A percentile compares a stretch with the other conserved stretches of the same genome.
Conservation (phyloP, 2,888 invertebrate species). For the Leptinotarsa tumamoca region DNA sequence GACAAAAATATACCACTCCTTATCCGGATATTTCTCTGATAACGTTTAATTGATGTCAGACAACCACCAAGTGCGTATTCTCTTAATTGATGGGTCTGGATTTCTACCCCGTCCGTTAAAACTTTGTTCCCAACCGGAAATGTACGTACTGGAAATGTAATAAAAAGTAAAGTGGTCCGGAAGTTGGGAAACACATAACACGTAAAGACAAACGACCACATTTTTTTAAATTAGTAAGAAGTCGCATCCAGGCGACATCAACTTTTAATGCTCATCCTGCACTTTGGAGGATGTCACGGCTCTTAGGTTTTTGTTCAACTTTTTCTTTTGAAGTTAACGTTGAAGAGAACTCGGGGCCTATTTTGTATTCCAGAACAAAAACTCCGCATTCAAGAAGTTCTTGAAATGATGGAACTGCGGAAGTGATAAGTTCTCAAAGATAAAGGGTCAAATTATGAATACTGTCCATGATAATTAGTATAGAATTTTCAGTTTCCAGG, state of each 20-base stretch:
- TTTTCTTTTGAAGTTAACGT: slow-evolving; percentile 17
- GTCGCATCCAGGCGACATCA: slow-evolving; percentile 19
- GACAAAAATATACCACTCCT: slow-evolving; percentile 13
- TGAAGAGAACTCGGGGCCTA: background rate
- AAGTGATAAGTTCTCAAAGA: background rate
- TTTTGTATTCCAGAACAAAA: slow-evolving; percentile 1
- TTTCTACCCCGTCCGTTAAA: background rate
- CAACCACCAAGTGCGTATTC: slow-evolving; percentile 22
- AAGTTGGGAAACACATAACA: slow-evolving; percentile 27
- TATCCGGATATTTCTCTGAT: slow-evolving; percentile 19
- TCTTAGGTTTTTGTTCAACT: slow-evolving; percentile 10
- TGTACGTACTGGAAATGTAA: background rate
- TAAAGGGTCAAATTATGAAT: background rate
- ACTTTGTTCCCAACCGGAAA: slow-evolving; percentile 1
- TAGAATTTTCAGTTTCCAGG: slow-evolving; percentile 26
- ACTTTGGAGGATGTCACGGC: slow-evolving; percentile 1
- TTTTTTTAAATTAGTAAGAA: slow-evolving; percentile 35
- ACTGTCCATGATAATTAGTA: background rate
- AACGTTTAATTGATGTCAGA: slow-evolving; percentile 33
- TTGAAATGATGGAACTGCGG: background rate
- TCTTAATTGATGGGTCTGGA: slow-evolving; percentile 3
- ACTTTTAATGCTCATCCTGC: slow-evolving; percentile 19
- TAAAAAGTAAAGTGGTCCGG: slow-evolving; percentile 29
- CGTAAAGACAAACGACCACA: slow-evolving; percentile 35
- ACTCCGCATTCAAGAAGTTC: background rate